Conservation (phyloP, 2,888 invertebrate species). For the Apamea monoglypha region DNA sequence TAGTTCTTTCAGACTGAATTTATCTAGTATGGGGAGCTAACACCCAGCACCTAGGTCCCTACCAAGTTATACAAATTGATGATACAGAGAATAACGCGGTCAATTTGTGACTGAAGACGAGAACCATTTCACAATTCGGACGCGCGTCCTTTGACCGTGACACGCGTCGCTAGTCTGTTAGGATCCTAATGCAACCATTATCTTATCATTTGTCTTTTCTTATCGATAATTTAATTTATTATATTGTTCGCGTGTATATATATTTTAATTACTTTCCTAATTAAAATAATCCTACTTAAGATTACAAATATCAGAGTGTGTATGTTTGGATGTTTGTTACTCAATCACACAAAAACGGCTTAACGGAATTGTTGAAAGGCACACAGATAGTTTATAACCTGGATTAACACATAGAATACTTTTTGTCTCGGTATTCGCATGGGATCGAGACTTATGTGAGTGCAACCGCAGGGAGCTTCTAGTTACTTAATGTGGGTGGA, state of each 20-base stretch:
- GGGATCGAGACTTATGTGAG: neutral
- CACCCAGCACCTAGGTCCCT: neutral
- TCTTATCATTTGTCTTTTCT: conserved; percentile 16
- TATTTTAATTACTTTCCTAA: no score
- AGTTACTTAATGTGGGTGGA: neutral
- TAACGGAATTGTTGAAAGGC: neutral
- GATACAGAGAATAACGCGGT: conserved; percentile 5
- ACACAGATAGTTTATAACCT: neutral
- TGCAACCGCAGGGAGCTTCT: neutral
- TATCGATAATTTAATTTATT: conserved; percentile 11
- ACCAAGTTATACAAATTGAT: neutral
- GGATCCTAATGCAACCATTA: conserved; percentile 2
- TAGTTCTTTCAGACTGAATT: neutral
- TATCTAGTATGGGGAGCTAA: neutral
- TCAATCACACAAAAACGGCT: neutral
- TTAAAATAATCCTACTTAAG: neutral
- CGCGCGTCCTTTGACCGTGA: conserved; percentile 19
- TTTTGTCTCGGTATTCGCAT: neutral
- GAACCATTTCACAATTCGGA: conserved; percentile 19
- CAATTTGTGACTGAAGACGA: conserved; percentile 31
- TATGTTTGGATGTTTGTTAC: neutral
- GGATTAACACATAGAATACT: no score
- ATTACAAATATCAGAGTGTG: neutral
- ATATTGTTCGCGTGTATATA: conserved; percentile 15
- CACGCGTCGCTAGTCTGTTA: conserved; percentile 13